phyloP scores from a whole-genome alignment of 2,888 invertebrate genomes.

The Acanthococcus lagerstroemiae region DNA sequence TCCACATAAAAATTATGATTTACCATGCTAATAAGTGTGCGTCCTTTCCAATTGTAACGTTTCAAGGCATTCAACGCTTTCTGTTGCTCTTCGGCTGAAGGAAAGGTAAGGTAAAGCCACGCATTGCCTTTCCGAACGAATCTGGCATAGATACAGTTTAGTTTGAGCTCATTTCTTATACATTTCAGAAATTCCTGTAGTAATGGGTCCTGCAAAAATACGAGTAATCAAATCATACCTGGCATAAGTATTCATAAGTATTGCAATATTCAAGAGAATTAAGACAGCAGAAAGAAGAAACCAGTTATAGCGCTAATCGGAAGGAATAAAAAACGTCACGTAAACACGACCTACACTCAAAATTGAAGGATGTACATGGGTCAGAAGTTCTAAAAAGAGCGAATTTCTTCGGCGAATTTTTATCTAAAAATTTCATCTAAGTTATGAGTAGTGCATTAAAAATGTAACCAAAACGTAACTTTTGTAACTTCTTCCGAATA shows the following conservation, averaged over 20 bases:
- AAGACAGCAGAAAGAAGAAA: background rate
- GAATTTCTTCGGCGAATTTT: no score
- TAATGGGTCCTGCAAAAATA: conserved; percentile 34
- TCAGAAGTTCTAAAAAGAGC: no score
- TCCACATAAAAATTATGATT: no score
- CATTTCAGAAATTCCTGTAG: conserved; percentile 45
- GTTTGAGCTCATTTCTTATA: conserved; percentile 41
- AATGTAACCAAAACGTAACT: no score
- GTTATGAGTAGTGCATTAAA: no score
- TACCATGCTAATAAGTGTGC: conserved; percentile 41
- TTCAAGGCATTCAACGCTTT: conserved; percentile 41
- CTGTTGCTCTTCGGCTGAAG: conserved; percentile 43
- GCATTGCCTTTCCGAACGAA: conserved; percentile 38
- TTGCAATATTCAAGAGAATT: background rate
- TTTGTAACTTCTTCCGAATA: no score
- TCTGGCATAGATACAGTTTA: conserved; percentile 45
- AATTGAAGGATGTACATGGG: no score
- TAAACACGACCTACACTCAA: no score
- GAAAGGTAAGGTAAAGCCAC: conserved; percentile 40
- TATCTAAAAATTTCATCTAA: no score
- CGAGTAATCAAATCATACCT: no score
- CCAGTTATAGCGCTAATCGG: background rate
- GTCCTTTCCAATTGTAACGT: conserved; percentile 40
- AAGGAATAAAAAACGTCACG: no score
- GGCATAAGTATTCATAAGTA: background rate